These are phyloP conservation scores for Flabesymbios commensalis DNA, from an alignment of 2,888 invertebrate species.

Conservation along the genomic window DNA sequence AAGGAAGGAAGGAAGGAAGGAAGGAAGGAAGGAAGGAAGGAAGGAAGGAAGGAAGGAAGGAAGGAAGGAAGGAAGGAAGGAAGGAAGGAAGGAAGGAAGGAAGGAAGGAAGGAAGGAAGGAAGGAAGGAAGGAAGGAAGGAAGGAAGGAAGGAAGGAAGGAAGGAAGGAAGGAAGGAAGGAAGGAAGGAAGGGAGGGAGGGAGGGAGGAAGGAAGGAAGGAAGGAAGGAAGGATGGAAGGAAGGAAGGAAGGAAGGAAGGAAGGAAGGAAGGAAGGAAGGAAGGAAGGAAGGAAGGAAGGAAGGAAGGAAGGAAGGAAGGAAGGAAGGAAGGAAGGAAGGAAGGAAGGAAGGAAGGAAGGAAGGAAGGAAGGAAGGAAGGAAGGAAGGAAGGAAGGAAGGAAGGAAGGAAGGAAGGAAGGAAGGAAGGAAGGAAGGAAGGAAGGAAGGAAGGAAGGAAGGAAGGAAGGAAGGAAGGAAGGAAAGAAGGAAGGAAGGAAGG, in stretches of 20 bases:
- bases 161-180: background rate
- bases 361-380: conserved; percentile 24
- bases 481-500: background rate
- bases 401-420: conserved; percentile 1
- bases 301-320: conserved; percentile 32
- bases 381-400: conserved; percentile 11
- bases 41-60: background rate
- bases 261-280: conserved; percentile 32
- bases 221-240: conserved; percentile 32
- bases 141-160: conserved; percentile 2
- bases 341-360: conserved; percentile 33
- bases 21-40: background rate
- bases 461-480: background rate
- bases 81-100: conserved; percentile 8
- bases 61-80: background rate
- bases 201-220: conserved; percentile 27
- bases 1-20: background rate
- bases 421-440: conserved; percentile 13
- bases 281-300: conserved; percentile 30
- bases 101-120: background rate
- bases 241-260: conserved; percentile 28
- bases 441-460: conserved; percentile 1
- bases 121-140: background rate
- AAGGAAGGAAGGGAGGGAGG: conserved; percentile 2
- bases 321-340: conserved; percentile 35